Evolutionary conservation across 2,888 invertebrate species (phyloP), one percentile per base, ranked within the genome.

Genomic region (Sericinus montela): DNA sequence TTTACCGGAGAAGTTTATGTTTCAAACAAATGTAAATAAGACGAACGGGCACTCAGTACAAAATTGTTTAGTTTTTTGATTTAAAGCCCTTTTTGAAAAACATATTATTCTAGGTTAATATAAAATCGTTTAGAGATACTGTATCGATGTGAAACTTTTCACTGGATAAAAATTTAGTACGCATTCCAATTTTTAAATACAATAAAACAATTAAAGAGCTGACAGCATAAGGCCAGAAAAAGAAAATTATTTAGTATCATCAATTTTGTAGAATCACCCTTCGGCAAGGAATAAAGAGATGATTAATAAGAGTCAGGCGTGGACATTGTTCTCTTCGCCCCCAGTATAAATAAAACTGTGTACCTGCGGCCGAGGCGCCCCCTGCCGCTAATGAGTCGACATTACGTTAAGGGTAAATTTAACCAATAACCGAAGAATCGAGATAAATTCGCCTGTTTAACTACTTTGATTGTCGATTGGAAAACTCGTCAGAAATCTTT

Each of bases 301-400:
- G 81, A 84, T 83, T 83, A 82, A 84, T 81, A 75, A 66, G 70
- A 66, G 61, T 65, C 69, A 65, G 64, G 56, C 56, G 57, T 65
- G 63, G 65, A 73, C 68, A 81, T 80, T 80, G 77, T 83, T 81
- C 75, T 64, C 62, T 56, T 65, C 62, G 65, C 69, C 68, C 65
- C 60, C 62, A 66, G 62, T 72, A 77, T 83, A 81, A 82, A 80
- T 82, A 80, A 78, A 37, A 66, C 65, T 57, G 53, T 55, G 66
- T 81, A 78, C 80, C 78, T 81, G 75, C 62, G 57, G 55, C 60
- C 57, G 56, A 51, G 64, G 69, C 74, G 68, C 77, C 80, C 78
- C 75, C 76, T 67, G 67, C 69, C 57, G 75, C 69, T 82, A 81
- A 82, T 81, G 79, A 80, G 79, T 63, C 65, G 64, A 69, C 69